Conservation (phyloP, 2,888 invertebrate genomes). For the Lochmaea capreae region DNA sequence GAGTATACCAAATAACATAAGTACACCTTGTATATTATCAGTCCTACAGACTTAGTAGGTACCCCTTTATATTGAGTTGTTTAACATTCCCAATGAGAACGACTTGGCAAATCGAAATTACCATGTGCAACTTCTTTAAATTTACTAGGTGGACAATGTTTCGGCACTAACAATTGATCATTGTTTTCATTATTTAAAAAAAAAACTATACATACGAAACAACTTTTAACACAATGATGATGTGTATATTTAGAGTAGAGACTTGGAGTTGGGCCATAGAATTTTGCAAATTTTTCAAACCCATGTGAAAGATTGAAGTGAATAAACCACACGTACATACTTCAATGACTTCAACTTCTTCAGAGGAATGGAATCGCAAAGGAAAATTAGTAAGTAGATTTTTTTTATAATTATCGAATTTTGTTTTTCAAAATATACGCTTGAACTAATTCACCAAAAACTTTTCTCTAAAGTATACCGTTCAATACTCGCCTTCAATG, state of each 20-base stretch:
- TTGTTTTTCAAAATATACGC: not conserved
- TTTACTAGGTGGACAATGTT: not conserved
- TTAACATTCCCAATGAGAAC: not conserved
- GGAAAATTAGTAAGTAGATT: constrained; percentile 30
- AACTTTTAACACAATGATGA: constrained; percentile 18
- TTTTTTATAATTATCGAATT: not conserved
- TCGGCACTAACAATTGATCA: constrained; percentile 14
- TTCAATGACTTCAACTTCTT: constrained; percentile 41
- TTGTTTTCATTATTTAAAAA: constrained; percentile 33
- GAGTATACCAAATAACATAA: too few relatives aligned
- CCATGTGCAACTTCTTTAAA: not conserved
- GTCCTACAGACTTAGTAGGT: not conserved
- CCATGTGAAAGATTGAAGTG: constrained; percentile 36
- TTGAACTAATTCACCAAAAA: too few relatives aligned
- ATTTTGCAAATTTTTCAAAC: constrained; percentile 39
- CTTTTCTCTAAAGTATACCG: too few relatives aligned
- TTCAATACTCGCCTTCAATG: too few relatives aligned
- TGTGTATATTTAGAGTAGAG: constrained; percentile 41
- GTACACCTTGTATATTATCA: not conserved
- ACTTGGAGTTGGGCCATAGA: constrained; percentile 45
- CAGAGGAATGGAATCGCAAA: constrained; percentile 30
- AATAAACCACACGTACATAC: constrained; percentile 29
- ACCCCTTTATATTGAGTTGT: not conserved
- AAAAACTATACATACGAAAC: constrained; percentile 26
- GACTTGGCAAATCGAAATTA: not conserved